phyloP scores from a whole-genome alignment of 2,113 vertebrate species.

The Lynx canadensis region DNA sequence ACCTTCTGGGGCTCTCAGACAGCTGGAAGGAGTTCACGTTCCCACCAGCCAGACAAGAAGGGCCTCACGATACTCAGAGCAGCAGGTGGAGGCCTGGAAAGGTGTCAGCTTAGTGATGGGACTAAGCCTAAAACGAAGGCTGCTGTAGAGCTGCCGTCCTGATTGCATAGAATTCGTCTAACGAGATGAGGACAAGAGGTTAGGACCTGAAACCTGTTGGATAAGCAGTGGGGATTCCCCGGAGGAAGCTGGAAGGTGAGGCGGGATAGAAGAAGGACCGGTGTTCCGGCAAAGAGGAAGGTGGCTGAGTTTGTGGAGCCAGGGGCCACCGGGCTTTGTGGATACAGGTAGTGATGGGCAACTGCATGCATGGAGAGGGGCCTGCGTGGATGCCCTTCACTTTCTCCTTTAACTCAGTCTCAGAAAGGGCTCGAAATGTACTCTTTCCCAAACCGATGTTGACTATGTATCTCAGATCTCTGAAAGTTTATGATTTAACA shows the following conservation, averaged over 20 bases:
- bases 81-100: background rate
- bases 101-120: background rate
- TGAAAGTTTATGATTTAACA: background rate
- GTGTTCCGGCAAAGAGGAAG: background rate
- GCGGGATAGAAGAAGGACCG: background rate
- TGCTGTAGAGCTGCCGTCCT: background rate
- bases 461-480: background rate
- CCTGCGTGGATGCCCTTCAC: background rate
- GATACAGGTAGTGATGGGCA: background rate
- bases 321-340: background rate
- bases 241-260: background rate
- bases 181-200: background rate
- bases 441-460: background rate
- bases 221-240: background rate
- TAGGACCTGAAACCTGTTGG: background rate
- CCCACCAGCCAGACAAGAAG: background rate
- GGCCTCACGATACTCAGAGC: background rate
- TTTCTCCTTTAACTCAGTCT: background rate
- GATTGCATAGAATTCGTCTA: background rate
- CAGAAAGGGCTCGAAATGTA: background rate
- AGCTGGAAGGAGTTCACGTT: background rate
- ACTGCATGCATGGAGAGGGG: background rate
- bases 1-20: background rate
- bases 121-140: background rate
- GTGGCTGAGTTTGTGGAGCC: background rate